These are phyloP conservation scores for Anoura caudifer DNA, from an alignment of 2,113 vertebrate genomes.

Conservation along the genomic window DNA sequence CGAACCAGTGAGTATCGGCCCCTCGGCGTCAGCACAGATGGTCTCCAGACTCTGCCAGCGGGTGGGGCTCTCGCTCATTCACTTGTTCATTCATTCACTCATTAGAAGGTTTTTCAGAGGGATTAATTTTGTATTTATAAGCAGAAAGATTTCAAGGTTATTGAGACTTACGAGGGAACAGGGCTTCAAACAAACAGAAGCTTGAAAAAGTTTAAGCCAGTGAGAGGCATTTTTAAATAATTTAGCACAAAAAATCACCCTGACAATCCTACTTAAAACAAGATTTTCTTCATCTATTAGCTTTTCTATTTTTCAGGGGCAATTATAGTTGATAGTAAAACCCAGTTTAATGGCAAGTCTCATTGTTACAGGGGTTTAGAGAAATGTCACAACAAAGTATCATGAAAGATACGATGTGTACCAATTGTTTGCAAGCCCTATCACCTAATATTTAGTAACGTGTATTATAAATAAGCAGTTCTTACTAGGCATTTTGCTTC, in stretches of 20 bases:
- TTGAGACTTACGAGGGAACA: background rate
- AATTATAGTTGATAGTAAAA: background rate
- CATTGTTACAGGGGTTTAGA: background rate
- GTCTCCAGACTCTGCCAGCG: background rate
- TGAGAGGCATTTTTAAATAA: background rate
- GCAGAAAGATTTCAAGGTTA: background rate
- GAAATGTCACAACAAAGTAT: background rate
- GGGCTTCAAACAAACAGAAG: background rate
- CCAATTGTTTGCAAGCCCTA: background rate
- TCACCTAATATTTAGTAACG: background rate
- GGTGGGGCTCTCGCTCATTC: background rate
- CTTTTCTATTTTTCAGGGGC: background rate
- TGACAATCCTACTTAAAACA: background rate
- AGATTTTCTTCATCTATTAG: conserved; percentile 13
- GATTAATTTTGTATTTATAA: background rate
- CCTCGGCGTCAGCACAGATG: background rate
- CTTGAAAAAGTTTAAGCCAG: background rate
- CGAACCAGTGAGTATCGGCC: background rate
- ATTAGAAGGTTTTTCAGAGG: background rate
- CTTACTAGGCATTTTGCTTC: background rate
- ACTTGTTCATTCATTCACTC: background rate
- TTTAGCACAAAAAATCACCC: background rate
- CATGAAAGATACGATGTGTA: background rate
- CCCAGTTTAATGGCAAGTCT: background rate
- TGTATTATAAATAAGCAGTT: background rate